phyloP scores from a whole-genome alignment of 1,140 invertebrate species.

The Heliconius nattereri region DNA sequence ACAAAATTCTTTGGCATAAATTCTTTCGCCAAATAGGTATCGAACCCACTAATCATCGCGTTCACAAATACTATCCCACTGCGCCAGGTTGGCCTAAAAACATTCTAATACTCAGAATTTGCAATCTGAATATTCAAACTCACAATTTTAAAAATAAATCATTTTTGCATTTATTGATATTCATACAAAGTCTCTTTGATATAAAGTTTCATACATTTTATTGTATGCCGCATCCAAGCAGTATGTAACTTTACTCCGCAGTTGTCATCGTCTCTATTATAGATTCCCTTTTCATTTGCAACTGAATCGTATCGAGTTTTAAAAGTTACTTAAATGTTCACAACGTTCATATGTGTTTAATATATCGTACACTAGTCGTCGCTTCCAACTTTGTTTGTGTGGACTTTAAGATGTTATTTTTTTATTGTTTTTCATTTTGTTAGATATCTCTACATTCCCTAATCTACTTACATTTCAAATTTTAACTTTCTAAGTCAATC shows the following conservation, averaged over 20 bases:
- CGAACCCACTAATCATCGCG: no score
- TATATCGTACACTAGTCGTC: no score
- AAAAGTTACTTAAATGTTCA: neutral
- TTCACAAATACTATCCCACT: no score
- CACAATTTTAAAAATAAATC: neutral
- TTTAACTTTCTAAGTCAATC: no score
- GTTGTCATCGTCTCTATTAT: conserved; percentile 48
- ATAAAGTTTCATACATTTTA: neutral
- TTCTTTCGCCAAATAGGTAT: no score
- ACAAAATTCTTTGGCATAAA: no score
- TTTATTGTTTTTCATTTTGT: neutral
- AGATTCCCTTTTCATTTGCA: conserved; percentile 63
- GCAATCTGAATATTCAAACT: no score
- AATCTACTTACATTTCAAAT: no score
- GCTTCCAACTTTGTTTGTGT: no score
- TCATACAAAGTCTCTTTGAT: neutral
- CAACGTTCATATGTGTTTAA: neutral
- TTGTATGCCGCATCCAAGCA: conserved; percentile 36
- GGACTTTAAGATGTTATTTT: neutral
- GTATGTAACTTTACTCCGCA: conserved; percentile 12
- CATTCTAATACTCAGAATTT: no score
- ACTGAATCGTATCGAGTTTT: conserved; percentile 30
- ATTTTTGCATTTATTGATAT: neutral
- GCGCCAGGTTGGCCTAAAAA: no score
- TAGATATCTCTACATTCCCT: no score